Evolutionary conservation across 2,888 invertebrate species (phyloP).

Genomic region (Meghimatium bilineatum): DNA sequence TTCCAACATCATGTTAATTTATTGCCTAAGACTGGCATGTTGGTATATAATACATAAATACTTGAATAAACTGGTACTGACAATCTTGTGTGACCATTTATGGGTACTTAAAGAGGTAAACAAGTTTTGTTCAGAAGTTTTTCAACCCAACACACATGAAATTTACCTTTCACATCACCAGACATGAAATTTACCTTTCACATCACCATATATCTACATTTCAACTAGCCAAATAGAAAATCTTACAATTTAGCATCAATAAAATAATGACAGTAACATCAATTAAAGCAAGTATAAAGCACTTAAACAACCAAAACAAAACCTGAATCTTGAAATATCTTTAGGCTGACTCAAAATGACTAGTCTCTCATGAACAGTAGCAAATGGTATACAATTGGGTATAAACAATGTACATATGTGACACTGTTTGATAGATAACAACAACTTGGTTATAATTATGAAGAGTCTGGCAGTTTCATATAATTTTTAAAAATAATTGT

Average conservation of each 20-base stretch:
- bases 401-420: conserved; percentile 1
- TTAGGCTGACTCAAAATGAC: conserved; percentile 13
- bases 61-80: too few relatives aligned
- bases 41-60: too few relatives aligned
- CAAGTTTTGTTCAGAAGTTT: not conserved
- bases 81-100: too few relatives aligned
- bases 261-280: not conserved
- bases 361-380: not conserved
- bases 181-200: too few relatives aligned
- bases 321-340: not conserved
- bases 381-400: not conserved
- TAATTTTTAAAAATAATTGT: not conserved
- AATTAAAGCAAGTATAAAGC: not conserved
- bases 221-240: not conserved
- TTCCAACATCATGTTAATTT: too few relatives aligned
- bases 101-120: not conserved
- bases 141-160: too few relatives aligned
- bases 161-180: too few relatives aligned
- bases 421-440: not conserved
- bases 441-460: not conserved
- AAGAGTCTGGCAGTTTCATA: not conserved
- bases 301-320: not conserved
- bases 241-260: not conserved
- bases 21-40: too few relatives aligned
- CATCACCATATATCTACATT: not conserved